Base-by-base conservation (phyloP, 2,113 vertebrate genomes). In the Glaucidium brasilianum region DNA sequence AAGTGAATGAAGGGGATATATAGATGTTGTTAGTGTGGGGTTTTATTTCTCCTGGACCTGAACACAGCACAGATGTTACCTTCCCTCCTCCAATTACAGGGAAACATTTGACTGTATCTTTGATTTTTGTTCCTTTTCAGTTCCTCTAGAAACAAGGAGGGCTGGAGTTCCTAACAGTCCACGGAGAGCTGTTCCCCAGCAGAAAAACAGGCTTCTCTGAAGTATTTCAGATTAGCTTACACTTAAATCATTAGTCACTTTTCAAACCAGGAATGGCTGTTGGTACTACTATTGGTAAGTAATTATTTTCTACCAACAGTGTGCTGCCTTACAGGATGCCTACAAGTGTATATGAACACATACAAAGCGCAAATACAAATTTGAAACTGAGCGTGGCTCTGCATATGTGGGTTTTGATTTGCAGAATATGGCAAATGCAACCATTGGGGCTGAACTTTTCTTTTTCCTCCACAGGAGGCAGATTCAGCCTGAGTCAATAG, bases 401-500 rank as follows among this genome's bases (percentile, higher is more conserved):
- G 43, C 39, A n/a, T 5, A 14, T 21, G 12, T 63, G 41, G 15
- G 15, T 11, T 79, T 90, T 85, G 34, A 52, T 81, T 73, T 58
- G 49, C 26, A 81, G 75, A 77, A 52, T 25, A 86, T 2, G 16
- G 63, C 72, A 92, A 84, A 77, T 9, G 17, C 4, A 80, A 55
- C 26, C 37, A 59, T 2, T 15, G n/a, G 16, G 23, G 64, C 47
- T 80, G 85, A 96, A 77, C 50, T 53, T 88, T 74, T 72, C n/a
- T 49, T 53, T 72, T 90, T 63, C 63, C 72, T 90, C 88, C 88
- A 94, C 58, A 80, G 72, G 79, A 96, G 79, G 71, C 79, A 94
- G 72, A 66, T 85, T 67, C 78, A 74, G n/a, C 15, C 67, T 12
- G 67, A 95, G 68, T 30, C 59, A 83, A 32, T 41, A 59, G 14